Evolutionary conservation across 2,113 vertebrate genomes (phyloP), one percentile per base, ranked within the genome.

Genomic region (Parus major): DNA sequence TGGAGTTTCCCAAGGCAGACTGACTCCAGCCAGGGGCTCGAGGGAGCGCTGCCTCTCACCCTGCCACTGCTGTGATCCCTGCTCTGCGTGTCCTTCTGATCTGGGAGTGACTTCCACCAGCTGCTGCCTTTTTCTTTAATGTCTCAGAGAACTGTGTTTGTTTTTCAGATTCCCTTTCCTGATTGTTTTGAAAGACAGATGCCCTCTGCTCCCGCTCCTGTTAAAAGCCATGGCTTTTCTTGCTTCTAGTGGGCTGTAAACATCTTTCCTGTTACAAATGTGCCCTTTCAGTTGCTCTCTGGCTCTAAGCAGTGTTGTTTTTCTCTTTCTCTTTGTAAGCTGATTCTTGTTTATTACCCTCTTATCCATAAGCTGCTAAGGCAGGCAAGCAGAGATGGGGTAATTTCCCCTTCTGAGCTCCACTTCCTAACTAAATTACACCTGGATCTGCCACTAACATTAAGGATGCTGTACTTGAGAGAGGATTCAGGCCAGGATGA

Each of bases 181-280:
- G 82, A 80, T 86, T 77, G 91, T 82, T 88, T 83, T 75, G 64
- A 95, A 63, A 81, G 72, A 66, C 44, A 81, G 76, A 90, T 56
- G 91, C 65, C 80, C 83, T 88, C 49, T 94, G 82, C 59, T 85
- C 64, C 49, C 0, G 1, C 31, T 86, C 35, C 28, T 4, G 66
- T 75, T 83, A 77, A 92, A 84, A 94, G 59, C 69, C 33, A 29
- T 3, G 73, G 77, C 57, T 91, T 71, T 79, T 81, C 61, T 28
- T 86, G 63, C 53, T 66, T 78, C 47, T 73, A 18, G 71, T 69
- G 39, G 60, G 77, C 19, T 61, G 33, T 79, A 89, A 95, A 71
- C 70, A 65, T 44, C 49, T 77, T 88, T 86, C 79, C 80, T 91
- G 53, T 53, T 69, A 82, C 66, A 86, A 86, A 83, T 17, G 9